These are phyloP conservation scores for Pycnonotus jocosus DNA, from an alignment of 2,113 vertebrate genomes.

Conservation along the genomic window DNA sequence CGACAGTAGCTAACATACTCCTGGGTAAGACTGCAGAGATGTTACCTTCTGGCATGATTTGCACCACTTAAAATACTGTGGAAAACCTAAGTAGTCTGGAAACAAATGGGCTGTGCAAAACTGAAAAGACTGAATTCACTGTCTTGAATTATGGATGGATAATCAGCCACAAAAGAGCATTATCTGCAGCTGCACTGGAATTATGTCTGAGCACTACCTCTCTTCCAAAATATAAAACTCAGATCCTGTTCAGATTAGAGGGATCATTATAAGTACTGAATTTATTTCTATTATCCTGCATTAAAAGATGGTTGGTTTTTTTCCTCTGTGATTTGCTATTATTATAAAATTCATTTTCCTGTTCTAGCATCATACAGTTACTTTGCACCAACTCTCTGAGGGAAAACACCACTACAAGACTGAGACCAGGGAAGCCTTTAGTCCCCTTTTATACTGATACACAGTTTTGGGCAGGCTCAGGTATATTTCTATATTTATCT, in stretches of 20 bases:
- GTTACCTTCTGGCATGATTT: not conserved
- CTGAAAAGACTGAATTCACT: not conserved
- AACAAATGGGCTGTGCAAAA: not conserved
- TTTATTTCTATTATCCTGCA: not conserved
- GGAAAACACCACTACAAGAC: not conserved
- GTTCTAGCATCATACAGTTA: not conserved
- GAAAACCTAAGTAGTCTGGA: not conserved
- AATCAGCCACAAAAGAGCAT: not conserved
- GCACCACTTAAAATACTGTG: not conserved
- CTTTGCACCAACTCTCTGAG: not conserved
- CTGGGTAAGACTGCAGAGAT: not conserved
- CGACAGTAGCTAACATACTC: not conserved
- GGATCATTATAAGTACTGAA: not conserved
- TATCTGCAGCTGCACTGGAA: not conserved
- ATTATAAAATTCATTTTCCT: not conserved
- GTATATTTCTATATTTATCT: not conserved
- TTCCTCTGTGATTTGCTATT: fast-evolving
- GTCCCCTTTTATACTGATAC: not conserved
- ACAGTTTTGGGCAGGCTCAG: not conserved
- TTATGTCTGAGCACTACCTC: not conserved
- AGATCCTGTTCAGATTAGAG: not conserved
- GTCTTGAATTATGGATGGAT: not conserved
- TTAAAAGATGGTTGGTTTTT: not conserved
- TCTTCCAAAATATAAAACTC: not conserved
- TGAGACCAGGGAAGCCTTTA: not conserved